Evolutionary conservation across 2,888 invertebrate species (phyloP).

Genomic region (Ischnura elegans): DNA sequence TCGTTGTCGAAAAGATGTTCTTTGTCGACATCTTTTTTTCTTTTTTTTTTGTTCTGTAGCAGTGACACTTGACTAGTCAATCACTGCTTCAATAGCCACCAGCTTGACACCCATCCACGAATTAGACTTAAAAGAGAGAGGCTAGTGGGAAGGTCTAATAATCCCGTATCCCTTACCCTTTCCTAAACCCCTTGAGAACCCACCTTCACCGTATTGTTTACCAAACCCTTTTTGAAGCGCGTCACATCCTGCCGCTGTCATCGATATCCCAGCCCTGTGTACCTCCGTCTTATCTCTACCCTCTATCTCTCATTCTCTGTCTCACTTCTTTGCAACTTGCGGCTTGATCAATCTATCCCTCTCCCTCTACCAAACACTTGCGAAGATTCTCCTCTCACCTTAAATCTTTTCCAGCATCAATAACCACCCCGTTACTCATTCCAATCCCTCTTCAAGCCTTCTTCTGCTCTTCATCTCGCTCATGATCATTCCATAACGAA

Average conservation of each 20-base stretch:
- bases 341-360: not conserved
- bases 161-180: not conserved
- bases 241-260: not conserved
- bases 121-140: conserved; percentile 45
- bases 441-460: no score
- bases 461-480: not conserved
- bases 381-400: no score
- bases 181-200: not conserved
- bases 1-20: not conserved
- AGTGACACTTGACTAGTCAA: conserved; percentile 51
- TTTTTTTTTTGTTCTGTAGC: conserved; percentile 16
- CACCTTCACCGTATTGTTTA: not conserved
- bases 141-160: conserved; percentile 40
- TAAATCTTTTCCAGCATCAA: no score
- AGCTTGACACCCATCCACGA: conserved; percentile 54
- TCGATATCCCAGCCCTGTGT: not conserved
- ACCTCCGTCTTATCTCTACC: not conserved
- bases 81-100: conserved; percentile 58
- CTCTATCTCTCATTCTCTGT: not conserved
- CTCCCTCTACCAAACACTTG: not conserved
- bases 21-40: conserved; percentile 8
- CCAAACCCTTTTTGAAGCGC: not conserved
- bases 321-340: not conserved
- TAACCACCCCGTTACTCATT: no score
- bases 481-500: not conserved